Base-by-base conservation (phyloP, 2,888 invertebrate genomes). In the Eupithecia subfuscata region DNA sequence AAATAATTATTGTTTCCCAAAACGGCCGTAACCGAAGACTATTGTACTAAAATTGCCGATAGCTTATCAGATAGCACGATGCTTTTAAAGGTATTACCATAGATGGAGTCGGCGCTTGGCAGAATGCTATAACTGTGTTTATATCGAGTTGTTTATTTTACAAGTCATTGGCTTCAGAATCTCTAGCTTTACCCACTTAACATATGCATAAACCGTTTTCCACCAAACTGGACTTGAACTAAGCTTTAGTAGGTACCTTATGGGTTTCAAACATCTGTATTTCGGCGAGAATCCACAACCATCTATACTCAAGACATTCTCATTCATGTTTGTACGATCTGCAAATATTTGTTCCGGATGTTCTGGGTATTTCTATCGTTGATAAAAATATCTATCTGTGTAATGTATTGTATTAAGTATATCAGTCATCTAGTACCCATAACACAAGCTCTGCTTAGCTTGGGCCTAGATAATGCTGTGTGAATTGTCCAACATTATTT, bases 21-120 rank as follows among this genome's bases (percentile, higher is more conserved):
- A 78, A 71, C 75, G 71, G 75, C 22, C 25, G 68, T 67, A 64
- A 68, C 71, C 45, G 64, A 74, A 78, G 71, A 68, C 74, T 69
- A 56, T 78, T 73, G 68, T 75, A 67, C 37, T 30, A 52, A 80
- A 74, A 80, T 80, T 48, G 52, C 16, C 25, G 78, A 79, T 81
- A 76, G 67, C 60, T 71, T 70, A 73, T 70, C 75, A 72, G 65
- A 72, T 56, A 63, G 77, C 78, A 78, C 71, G 72, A 71, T 48
- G 67, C 74, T 69, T 43, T 67, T 37, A 37, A 40, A 43, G 43
- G 60, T 2, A 60, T 60, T 60, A 60, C 60, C 60, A 60, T 60
- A 60, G 25, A 60, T 60, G 60, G 25, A 14, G 12, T 14, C 5
- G 5, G 68, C 14, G n/a, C 43, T 22, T 22, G 22, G 1, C 25